phyloP scores from a whole-genome alignment of 2,113 vertebrate species.

The Girardinichthys multiradiatus region DNA sequence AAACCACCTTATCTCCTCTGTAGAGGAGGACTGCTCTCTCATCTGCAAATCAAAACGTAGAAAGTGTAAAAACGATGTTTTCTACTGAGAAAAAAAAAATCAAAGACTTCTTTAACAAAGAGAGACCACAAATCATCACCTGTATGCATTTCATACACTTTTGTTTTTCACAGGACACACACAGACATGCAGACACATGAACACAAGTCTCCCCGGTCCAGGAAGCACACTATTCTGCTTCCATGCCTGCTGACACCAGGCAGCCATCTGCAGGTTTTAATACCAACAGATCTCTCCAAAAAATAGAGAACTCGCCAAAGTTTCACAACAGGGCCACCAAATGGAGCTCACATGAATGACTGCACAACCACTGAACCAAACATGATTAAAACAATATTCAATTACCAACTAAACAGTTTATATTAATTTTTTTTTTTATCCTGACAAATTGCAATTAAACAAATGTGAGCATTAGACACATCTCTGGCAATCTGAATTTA shows the following conservation, averaged over 20 bases:
- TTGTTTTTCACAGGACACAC: slow-evolving; percentile 17
- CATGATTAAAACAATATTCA: slow-evolving; percentile 16
- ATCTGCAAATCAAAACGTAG: slow-evolving; percentile 47
- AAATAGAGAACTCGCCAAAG: slow-evolving; percentile 42
- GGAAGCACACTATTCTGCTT: slow-evolving; percentile 40
- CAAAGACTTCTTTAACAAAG: neutral
- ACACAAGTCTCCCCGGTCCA: slow-evolving; percentile 38
- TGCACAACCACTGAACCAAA: slow-evolving; percentile 45
- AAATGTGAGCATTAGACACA: neutral
- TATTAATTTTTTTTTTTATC: slow-evolving; percentile 7
- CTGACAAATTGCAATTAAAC: neutral
- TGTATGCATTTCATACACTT: slow-evolving; percentile 19
- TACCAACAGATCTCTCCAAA: slow-evolving; percentile 50
- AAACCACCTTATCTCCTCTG: slow-evolving; percentile 25
- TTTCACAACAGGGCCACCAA: slow-evolving; percentile 40
- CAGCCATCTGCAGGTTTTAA: slow-evolving; percentile 59
- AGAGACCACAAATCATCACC: slow-evolving; percentile 36
- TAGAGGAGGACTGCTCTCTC: slow-evolving; percentile 30
- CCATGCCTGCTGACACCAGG: slow-evolving; percentile 49
- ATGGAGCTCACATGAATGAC: slow-evolving; percentile 41
- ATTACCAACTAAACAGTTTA: slow-evolving; percentile 11
- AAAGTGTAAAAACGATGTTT: slow-evolving; percentile 20
- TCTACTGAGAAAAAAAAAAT: slow-evolving; percentile 13
- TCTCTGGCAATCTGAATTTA: neutral
- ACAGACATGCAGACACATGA: slow-evolving; percentile 42